A percentile compares a stretch with the other conserved stretches of the same genome.
Conservation (phyloP, 2,888 invertebrate species). For the Anoncus sp. region DNA sequence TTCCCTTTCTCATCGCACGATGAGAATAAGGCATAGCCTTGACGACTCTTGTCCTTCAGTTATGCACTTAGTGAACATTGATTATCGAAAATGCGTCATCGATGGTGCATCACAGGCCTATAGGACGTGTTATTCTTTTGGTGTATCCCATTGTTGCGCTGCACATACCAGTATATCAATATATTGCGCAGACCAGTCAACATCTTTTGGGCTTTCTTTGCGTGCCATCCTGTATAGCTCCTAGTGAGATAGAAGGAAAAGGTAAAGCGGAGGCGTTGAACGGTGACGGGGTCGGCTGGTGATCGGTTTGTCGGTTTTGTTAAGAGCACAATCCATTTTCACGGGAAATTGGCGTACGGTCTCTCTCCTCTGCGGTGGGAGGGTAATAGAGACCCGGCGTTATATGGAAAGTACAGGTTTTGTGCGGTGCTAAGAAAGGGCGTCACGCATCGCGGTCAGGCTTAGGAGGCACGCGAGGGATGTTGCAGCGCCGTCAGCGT, state of each 20-base stretch:
- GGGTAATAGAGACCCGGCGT: conserved; percentile 16
- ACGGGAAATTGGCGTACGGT: conserved; percentile 58
- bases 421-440: conserved; percentile 66
- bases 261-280: neutral
- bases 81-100: conserved; percentile 22
- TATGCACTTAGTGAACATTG: neutral
- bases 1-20: neutral
- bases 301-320: conserved; percentile 30
- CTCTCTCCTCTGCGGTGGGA: conserved; percentile 29
- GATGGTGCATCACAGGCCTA: conserved; percentile 4
- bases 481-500: conserved; percentile 54
- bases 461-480: conserved; percentile 51
- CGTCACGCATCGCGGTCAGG: conserved; percentile 58
- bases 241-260: conserved; percentile 8
- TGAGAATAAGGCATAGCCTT: too few relatives aligned
- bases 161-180: neutral
- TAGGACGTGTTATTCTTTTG: neutral
- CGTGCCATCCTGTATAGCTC: conserved; percentile 1
- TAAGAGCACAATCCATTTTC: conserved; percentile 36
- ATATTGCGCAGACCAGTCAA: conserved; percentile 29
- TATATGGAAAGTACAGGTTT: conserved; percentile 50
- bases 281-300: conserved; percentile 8
- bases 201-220: conserved; percentile 34
- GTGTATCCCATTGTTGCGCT: neutral
- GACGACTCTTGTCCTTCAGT: conserved; percentile 24